Percentiles rank a stretch among this genome's conserved stretches.
These are phyloP conservation scores for Danaus plexippus DNA, from an alignment of 1,140 invertebrate genomes.

Conservation along the genomic window DNA sequence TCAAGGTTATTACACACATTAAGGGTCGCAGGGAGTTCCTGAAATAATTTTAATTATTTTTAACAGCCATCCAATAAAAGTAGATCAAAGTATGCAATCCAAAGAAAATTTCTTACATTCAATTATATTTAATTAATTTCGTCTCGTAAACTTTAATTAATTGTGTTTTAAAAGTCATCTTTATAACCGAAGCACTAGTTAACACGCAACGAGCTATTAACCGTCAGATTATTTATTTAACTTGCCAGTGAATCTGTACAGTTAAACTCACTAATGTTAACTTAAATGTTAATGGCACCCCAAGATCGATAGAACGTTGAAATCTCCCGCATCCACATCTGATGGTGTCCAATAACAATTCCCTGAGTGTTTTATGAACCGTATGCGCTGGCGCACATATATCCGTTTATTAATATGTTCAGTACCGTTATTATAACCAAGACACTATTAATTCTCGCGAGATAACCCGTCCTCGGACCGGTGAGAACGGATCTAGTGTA, in stretches of 20 bases:
- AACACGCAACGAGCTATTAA: slow-evolving; percentile 11
- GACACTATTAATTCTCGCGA: slow-evolving; percentile 36
- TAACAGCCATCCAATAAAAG: no score
- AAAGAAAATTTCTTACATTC: no score
- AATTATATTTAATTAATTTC: no score
- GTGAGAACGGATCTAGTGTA: slow-evolving; percentile 36
- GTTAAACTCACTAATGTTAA: slow-evolving; percentile 1
- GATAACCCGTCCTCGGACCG: slow-evolving; percentile 37
- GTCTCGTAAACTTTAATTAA: no score
- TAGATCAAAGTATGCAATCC: no score
- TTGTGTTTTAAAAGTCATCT: no score
- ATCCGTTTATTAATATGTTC: slow-evolving; percentile 36
- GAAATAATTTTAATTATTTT: no score
- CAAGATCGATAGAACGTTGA: slow-evolving; percentile 38
- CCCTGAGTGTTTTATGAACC: slow-evolving; percentile 27
- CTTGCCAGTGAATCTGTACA: slow-evolving; percentile 6
- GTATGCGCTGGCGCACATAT: slow-evolving; percentile 37
- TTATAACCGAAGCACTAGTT: slow-evolving; percentile 9
- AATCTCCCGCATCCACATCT: slow-evolving; percentile 33
- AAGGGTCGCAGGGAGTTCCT: slow-evolving; percentile 15
- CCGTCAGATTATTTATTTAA: slow-evolving; percentile 16
- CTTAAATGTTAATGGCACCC: not conserved
- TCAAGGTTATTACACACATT: slow-evolving; percentile 41
- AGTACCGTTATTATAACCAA: slow-evolving; percentile 52
- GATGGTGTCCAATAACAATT: slow-evolving; percentile 27